Evolutionary conservation across 2,113 vertebrate genomes (phyloP).

Genomic region (Grantiella picta): DNA sequence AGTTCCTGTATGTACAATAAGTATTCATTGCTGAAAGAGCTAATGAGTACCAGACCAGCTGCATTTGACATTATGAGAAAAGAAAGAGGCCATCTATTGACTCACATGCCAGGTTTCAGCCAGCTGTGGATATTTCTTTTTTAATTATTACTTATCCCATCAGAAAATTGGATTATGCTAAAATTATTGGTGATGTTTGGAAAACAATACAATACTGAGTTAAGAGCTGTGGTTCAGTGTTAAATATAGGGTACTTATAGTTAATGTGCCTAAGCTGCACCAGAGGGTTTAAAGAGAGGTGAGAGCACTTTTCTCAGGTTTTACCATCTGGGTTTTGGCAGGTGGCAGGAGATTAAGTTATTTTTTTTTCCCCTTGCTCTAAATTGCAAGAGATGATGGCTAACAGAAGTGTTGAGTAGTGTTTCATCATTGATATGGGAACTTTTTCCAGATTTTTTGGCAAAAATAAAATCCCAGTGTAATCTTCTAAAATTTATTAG

Average conservation of each 20-base stretch:
- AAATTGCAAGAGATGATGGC: background rate
- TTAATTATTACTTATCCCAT: conserved; percentile 43
- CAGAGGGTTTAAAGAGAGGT: conserved; percentile 10
- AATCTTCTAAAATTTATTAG: background rate
- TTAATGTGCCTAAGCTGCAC: background rate
- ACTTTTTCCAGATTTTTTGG: background rate
- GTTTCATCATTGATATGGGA: background rate
- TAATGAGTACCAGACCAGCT: conserved; percentile 59
- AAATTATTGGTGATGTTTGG: background rate
- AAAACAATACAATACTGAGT: background rate
- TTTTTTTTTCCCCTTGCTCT: background rate
- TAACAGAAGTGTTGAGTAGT: background rate
- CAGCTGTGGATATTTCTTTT: conserved; percentile 45
- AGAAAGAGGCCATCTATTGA: conserved; percentile 27
- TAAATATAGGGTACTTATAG: background rate
- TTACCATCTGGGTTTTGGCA: conserved; percentile 31
- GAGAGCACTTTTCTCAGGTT: conserved; percentile 18
- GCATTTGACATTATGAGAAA: conserved; percentile 35
- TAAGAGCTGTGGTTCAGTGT: background rate
- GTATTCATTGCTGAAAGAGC: conserved; percentile 6
- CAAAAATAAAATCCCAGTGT: background rate
- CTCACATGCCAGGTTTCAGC: background rate
- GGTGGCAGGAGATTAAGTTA: background rate
- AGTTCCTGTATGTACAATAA: conserved; percentile 18
- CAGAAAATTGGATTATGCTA: conserved; percentile 43